Base-by-base conservation (phyloP, 2,888 invertebrate genomes). In the Drosophila neonasuta region DNA sequence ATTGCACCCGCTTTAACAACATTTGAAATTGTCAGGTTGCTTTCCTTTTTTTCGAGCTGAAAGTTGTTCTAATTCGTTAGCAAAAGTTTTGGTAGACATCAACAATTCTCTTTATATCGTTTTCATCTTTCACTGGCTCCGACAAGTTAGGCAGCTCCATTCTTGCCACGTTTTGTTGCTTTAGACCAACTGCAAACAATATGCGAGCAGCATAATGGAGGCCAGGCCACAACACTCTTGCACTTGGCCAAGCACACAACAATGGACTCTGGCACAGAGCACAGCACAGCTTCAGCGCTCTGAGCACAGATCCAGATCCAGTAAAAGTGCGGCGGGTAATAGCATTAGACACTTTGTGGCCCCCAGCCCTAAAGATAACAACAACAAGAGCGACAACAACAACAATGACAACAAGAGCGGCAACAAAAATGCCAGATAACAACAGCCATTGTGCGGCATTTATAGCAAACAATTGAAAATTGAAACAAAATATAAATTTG, bases 401-500 rank as follows among this genome's bases (percentile, higher is more conserved):
- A 15, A 9, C 15, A 58, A 39, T 39, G 32, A 41, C 50, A 52
- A 41, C 39, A 50, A n/a, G 54, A 45, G n/a, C 41, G 20, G 15
- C 24, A 51, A 41, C 48, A 60, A 55, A 54, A 79, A 67, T 46
- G 34, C 36, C 42, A 45, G 68, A 66, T 66, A 71, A 58, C 68
- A 71, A 52, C 50, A 49, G 52, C 30, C 64, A 69, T 73, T 76
- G 76, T 71, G 48, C 15, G 62, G 55, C 73, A 62, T 62, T 81
- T 68, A 45, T 13, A 30, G 63, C 56, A 60, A 76, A 66, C 77
- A 81, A 81, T 84, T 79, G 60, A 49, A 48, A 70, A 79, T 70
- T 67, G 66, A 70, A 76, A 73, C 77, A 67, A 67, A 79, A 79
- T 81, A 73, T 68, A 59, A 46, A 69, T 65, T 46, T 60, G 41